phyloP scores from a whole-genome alignment of 1,140 invertebrate genomes.

The Thaumatotibia leucotreta region DNA sequence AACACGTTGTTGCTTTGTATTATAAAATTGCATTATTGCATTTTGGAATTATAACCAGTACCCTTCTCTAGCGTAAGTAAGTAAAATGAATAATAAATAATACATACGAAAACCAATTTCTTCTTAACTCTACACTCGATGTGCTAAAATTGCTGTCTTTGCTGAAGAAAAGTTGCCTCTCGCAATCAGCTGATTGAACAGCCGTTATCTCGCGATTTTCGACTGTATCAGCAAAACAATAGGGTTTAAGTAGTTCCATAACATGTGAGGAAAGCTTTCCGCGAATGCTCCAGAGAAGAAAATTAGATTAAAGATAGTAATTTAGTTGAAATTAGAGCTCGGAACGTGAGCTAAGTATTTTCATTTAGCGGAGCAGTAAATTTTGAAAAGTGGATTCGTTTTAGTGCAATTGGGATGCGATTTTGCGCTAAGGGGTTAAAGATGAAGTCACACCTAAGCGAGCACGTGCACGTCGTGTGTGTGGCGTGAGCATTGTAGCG shows the following conservation, averaged over 20 bases:
- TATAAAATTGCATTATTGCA: too few relatives aligned
- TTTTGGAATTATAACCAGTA: too few relatives aligned
- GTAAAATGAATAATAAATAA: too few relatives aligned
- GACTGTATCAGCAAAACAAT: conserved; percentile 4
- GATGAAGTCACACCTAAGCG: too few relatives aligned
- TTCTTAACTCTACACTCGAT: conserved; percentile 16
- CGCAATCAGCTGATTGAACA: conserved; percentile 44
- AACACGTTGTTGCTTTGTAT: too few relatives aligned
- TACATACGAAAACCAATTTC: too few relatives aligned
- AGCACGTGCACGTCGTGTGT: too few relatives aligned
- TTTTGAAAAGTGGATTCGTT: conserved; percentile 1
- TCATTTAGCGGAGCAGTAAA: neutral
- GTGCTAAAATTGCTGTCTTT: conserved; percentile 29
- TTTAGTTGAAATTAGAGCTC: conserved; percentile 4
- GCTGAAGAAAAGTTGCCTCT: conserved; percentile 35
- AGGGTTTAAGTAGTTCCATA: conserved; percentile 18
- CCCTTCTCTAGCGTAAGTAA: too few relatives aligned
- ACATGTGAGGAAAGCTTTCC: conserved; percentile 14
- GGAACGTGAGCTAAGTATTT: conserved; percentile 3
- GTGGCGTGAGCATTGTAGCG: too few relatives aligned
- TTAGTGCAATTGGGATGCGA: neutral
- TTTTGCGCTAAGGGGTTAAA: neutral
- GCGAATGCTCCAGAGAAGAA: neutral
- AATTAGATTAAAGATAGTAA: conserved; percentile 14
- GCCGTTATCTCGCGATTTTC: conserved; percentile 13